Percentiles rank a stretch among this genome's conserved stretches.
phyloP scores from a whole-genome alignment of 2,113 vertebrate species.

The Rattus rattus region DNA sequence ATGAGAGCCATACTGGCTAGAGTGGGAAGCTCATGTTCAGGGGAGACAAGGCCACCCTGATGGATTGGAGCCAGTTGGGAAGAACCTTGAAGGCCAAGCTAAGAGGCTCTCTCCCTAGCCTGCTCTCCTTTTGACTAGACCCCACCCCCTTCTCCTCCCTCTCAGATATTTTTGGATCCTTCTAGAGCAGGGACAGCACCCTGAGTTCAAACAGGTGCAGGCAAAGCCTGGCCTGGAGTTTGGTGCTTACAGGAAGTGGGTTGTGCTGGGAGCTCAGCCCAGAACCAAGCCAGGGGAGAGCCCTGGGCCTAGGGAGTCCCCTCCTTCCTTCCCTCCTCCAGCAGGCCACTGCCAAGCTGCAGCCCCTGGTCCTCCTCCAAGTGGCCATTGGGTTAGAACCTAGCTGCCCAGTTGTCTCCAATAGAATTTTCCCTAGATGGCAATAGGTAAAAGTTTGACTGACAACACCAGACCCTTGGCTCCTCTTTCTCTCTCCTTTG shows the following conservation, averaged over 20 bases:
- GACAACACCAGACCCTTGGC: neutral
- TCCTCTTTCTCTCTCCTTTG: neutral
- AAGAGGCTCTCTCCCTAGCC: neutral
- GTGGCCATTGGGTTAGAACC: constrained; percentile 50
- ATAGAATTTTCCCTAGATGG: constrained; percentile 64
- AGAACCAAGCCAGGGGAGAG: constrained; percentile 58
- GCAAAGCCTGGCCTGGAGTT: constrained; percentile 74
- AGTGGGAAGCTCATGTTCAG: constrained; percentile 10
- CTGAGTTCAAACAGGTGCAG: constrained; percentile 73
- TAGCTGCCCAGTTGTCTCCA: constrained; percentile 13
- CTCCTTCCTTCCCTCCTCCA: neutral
- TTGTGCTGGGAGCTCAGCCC: constrained; percentile 51
- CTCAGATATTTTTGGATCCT: constrained; percentile 69
- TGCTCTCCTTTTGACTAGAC: neutral
- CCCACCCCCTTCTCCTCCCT: neutral
- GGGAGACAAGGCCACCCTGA: constrained; percentile 33
- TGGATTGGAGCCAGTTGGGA: neutral
- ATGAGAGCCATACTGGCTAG: neutral
- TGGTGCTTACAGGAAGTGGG: constrained; percentile 44
- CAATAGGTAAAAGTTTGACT: constrained; percentile 16
- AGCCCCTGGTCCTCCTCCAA: constrained; percentile 55
- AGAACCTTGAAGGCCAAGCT: neutral
- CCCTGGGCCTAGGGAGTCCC: constrained; percentile 60
- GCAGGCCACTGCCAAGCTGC: neutral
- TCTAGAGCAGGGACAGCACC: constrained; percentile 36